phyloP scores from a whole-genome alignment of 1,140 invertebrate genomes.

The Tetramorium parvispinum region DNA sequence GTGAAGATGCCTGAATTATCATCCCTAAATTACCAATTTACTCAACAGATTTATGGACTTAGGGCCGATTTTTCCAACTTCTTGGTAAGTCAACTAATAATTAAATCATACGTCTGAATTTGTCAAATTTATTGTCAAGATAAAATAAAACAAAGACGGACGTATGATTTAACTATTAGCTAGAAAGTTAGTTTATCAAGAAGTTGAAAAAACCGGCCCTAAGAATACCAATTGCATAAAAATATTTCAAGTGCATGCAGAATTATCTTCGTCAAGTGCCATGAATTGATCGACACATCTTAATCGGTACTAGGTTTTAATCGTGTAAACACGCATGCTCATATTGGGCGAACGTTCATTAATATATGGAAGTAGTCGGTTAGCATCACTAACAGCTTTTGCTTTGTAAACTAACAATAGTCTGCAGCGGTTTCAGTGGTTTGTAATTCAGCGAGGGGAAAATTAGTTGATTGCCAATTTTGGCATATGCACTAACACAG shows the following conservation, averaged over 20 bases:
- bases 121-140: too few relatives aligned
- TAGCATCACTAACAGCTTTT: slow-evolving; percentile 38
- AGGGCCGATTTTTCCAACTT: too few relatives aligned
- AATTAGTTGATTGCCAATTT: slow-evolving; percentile 54
- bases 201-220: too few relatives aligned
- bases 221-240: neutral
- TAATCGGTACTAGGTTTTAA: slow-evolving; percentile 41
- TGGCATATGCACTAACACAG: neutral
- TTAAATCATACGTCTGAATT: too few relatives aligned
- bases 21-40: neutral
- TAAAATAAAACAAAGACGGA: too few relatives aligned
- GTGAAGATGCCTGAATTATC: too few relatives aligned
- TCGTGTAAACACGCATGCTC: neutral
- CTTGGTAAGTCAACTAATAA: too few relatives aligned
- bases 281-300: slow-evolving; percentile 6
- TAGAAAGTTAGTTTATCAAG: too few relatives aligned
- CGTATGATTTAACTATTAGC: too few relatives aligned
- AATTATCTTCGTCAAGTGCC: neutral
- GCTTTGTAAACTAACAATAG: slow-evolving; percentile 55
- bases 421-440: slow-evolving; percentile 33
- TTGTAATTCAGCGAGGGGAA: slow-evolving; percentile 19
- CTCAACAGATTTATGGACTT: neutral
- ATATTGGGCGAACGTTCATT: neutral
- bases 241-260: too few relatives aligned
- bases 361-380: slow-evolving; percentile 17